Evolutionary conservation across 2,113 vertebrate species (phyloP).

Genomic region (Microtus richardsoni): DNA sequence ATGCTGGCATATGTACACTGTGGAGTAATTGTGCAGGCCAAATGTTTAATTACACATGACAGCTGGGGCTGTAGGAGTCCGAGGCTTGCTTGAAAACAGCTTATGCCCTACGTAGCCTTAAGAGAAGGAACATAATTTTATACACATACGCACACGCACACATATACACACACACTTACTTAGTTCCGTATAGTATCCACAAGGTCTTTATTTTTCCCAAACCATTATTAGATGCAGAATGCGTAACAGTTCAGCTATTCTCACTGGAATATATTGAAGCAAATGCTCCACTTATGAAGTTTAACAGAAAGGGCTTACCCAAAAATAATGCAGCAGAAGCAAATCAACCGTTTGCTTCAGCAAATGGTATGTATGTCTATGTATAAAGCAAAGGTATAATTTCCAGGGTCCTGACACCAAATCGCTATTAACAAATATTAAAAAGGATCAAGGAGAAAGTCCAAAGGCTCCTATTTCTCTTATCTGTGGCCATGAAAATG

Average conservation of each 20-base stretch:
- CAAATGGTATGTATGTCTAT: not conserved
- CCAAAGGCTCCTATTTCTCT: not conserved
- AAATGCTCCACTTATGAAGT: conserved; percentile 16
- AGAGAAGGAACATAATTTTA: conserved; percentile 88
- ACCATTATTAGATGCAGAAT: conserved; percentile 76
- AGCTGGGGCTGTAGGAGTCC: conserved; percentile 96
- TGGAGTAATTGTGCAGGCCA: conserved; percentile 97
- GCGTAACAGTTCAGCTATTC: conserved; percentile 80
- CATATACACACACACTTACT: not conserved
- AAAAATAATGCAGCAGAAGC: conserved; percentile 30
- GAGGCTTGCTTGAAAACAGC: conserved; percentile 92
- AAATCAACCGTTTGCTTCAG: not conserved
- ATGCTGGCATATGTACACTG: conserved; percentile 96
- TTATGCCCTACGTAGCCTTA: conserved; percentile 87
- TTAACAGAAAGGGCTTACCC: conserved; percentile 62
- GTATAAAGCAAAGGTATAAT: not conserved
- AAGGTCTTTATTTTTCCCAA: conserved; percentile 68
- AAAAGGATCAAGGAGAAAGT: not conserved
- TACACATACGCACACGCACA: not conserved
- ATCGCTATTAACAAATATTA: conserved; percentile 46
- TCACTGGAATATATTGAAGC: conserved; percentile 76
- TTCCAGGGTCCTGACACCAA: not conserved
- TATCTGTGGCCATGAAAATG: not conserved
- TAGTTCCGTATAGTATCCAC: conserved; percentile 80
- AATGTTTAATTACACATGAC: conserved; percentile 99